Conservation (phyloP, 2,888 invertebrate species). For the Pediacus dermestoides region DNA sequence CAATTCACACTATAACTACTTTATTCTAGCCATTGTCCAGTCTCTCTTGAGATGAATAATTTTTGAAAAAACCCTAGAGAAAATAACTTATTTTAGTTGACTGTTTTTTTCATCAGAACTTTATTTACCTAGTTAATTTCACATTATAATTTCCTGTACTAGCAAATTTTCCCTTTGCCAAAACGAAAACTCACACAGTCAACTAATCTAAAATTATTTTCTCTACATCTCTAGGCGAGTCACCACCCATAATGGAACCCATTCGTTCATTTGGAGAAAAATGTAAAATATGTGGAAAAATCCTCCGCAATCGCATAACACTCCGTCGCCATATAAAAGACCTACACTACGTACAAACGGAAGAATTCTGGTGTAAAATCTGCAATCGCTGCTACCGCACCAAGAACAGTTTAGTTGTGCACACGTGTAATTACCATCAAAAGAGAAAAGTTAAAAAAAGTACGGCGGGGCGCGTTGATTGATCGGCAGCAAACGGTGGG, state of each 20-base stretch:
- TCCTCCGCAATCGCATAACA: conserved; percentile 39
- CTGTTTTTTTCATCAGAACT: conserved; percentile 30
- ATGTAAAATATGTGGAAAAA: conserved; percentile 42
- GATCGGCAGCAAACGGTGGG: conserved; percentile 10
- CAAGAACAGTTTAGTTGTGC: conserved; percentile 42
- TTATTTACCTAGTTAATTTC: conserved; percentile 22
- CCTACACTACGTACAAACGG: conserved; percentile 39
- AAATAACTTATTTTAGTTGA: conserved; percentile 35
- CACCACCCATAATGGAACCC: neutral
- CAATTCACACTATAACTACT: too few species aligned
- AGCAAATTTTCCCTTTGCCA: too few species aligned
- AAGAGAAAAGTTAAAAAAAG: conserved; percentile 28
- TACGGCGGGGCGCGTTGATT: conserved; percentile 8
- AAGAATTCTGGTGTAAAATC: conserved; percentile 38
- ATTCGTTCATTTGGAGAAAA: conserved; percentile 25
- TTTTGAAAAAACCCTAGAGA: too few species aligned
- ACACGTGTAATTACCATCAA: conserved; percentile 42
- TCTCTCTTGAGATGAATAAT: too few species aligned
- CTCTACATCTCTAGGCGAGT: conserved; percentile 32
- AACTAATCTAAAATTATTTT: conserved; percentile 31
- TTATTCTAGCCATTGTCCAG: too few species aligned
- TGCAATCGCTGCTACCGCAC: conserved; percentile 42
- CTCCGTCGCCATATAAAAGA: conserved; percentile 40
- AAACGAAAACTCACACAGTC: too few species aligned
- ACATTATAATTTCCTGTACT: too few species aligned